A percentile compares a stretch with the other conserved stretches of the same genome.
Conservation (phyloP, 2,113 vertebrate genomes). For the Labeo catla region DNA sequence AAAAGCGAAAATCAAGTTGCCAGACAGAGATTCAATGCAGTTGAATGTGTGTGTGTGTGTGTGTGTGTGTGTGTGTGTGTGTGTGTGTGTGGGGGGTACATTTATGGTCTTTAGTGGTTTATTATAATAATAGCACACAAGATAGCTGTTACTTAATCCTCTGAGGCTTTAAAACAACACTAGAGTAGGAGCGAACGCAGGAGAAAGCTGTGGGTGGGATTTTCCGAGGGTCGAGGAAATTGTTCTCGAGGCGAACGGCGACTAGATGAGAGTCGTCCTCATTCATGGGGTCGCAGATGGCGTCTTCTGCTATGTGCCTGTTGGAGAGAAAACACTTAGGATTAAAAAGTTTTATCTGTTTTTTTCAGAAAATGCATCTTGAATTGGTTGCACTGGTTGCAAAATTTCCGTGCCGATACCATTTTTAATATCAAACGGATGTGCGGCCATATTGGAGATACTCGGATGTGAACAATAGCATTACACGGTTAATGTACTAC, state of each 20-base stretch:
- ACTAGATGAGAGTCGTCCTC: conserved; percentile 83
- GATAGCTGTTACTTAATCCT: conserved; percentile 74
- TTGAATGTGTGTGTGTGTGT: too few species aligned
- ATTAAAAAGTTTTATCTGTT: neutral
- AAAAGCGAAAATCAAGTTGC: neutral
- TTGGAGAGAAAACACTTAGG: conserved; percentile 10
- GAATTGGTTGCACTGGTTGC: too few species aligned
- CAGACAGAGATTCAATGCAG: neutral
- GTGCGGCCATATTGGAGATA: too few species aligned
- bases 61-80: too few species aligned
- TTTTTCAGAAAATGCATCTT: neutral
- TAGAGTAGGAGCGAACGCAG: conserved; percentile 88
- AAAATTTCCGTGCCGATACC: too few species aligned
- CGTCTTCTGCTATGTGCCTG: conserved; percentile 83
- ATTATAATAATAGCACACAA: neutral
- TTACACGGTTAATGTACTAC: too few species aligned
- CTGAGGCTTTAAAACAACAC: conserved; percentile 89
- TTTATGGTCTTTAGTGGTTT: neutral
- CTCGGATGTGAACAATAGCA: too few species aligned
- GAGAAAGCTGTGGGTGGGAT: conserved; percentile 86
- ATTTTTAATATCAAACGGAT: too few species aligned
- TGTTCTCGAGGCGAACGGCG: conserved; percentile 90
- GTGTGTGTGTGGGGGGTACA: too few species aligned
- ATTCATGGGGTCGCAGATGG: conserved; percentile 80
- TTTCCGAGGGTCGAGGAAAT: conserved; percentile 85